A percentile compares a stretch with the other conserved stretches of the same genome.
Conservation (phyloP, 2,888 invertebrate species). For the Chydorus sphaericus region DNA sequence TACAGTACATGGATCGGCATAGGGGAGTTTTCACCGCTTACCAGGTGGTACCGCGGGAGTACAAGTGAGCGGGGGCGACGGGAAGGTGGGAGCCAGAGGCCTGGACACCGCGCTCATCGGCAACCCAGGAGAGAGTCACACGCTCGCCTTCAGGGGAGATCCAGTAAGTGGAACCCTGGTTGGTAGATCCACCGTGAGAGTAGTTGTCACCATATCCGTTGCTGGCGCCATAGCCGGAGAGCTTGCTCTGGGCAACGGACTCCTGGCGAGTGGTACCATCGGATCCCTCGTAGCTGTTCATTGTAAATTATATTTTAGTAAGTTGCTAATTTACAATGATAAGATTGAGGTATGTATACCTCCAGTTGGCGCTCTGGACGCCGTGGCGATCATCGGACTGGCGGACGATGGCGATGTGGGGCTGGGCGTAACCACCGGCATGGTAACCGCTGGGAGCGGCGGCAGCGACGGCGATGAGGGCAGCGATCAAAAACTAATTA, state of each 20-base stretch:
- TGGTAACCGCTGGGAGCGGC: neutral
- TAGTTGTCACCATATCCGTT: neutral
- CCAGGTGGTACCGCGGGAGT: no score
- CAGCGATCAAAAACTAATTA: constrained; percentile 13
- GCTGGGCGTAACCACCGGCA: neutral
- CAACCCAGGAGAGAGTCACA: constrained; percentile 12
- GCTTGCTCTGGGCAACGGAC: neutral
- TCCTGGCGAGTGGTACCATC: constrained; percentile 10
- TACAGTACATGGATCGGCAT: no score
- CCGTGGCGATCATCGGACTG: constrained; percentile 2
- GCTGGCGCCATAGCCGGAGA: neutral
- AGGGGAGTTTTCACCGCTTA: no score
- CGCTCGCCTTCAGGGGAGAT: constrained; percentile 7
- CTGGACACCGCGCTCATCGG: constrained; percentile 11
- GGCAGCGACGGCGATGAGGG: constrained; percentile 7
- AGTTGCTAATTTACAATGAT: no score
- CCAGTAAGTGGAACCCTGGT: constrained; percentile 2
- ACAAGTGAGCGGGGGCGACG: neutral
- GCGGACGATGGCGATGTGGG: constrained; percentile 3
- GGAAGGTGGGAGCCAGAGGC: constrained; percentile 12
- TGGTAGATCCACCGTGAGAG: constrained; percentile 7
- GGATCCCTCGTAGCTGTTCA: constrained; percentile 4
- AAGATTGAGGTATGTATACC: neutral
- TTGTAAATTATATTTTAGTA: no score
- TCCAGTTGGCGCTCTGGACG: constrained; percentile 9